Evolutionary conservation across 2,113 vertebrate genomes (phyloP).

Genomic region (Sorex araneus): DNA sequence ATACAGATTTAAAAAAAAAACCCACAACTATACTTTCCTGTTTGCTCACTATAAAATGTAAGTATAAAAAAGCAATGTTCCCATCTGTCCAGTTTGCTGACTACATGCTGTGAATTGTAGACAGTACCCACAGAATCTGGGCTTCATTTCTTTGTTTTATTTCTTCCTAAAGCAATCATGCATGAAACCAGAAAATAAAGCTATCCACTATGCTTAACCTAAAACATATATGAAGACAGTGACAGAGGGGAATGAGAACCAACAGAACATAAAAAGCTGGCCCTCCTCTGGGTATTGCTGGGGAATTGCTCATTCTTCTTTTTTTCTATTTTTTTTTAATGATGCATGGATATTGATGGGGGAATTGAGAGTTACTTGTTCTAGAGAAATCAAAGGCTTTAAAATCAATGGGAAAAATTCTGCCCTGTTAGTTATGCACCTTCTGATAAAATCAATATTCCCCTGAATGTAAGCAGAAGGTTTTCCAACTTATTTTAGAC

Average conservation of each 20-base stretch:
- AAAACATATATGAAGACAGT: constrained; percentile 60
- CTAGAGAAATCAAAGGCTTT: constrained; percentile 35
- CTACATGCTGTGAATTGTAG: constrained; percentile 8
- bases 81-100: background rate
- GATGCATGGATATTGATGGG: constrained; percentile 47
- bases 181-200: constrained; percentile 67
- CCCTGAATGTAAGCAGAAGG: constrained; percentile 29
- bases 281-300: background rate
- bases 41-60: background rate
- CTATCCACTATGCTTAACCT: constrained; percentile 62
- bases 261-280: constrained; percentile 8
- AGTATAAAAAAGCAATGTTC: constrained; percentile 14
- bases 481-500: background rate
- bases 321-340: constrained; percentile 42
- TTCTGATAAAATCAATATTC: constrained; percentile 29
- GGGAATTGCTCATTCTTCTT: constrained; percentile 8
- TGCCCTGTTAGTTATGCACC: constrained; percentile 57
- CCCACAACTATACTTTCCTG: background rate
- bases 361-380: constrained; percentile 58
- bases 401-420: constrained; percentile 52
- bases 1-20: background rate
- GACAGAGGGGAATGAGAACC: background rate
- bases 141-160: constrained; percentile 58
- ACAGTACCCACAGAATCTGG: constrained; percentile 14
- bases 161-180: constrained; percentile 70